Evolutionary conservation across 2,113 vertebrate species (phyloP), one percentile per base, ranked within the genome.

Genomic region (Pampusana beccarii): DNA sequence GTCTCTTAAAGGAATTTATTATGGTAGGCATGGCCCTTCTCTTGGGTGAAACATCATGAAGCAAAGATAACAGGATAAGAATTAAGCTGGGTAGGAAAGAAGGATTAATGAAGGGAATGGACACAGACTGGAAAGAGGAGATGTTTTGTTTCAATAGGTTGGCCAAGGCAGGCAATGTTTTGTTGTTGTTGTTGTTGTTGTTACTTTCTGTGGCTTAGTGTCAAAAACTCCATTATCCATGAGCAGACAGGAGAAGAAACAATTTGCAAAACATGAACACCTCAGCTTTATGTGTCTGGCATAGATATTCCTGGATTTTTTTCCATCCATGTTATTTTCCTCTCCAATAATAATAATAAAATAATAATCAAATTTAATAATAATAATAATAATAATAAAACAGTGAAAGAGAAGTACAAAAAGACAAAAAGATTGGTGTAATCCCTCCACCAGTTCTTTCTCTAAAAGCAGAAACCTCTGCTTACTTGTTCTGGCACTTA

Each of bases 141-240:
- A 67, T 84, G 13, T 44, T 71, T 80, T 78, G 24, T 95, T 93
- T 94, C 80, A 91, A 61, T 84, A 79, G 25, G 44, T 40, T 94
- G 93, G 80, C 77, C 53, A 92, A 93, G 48, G 80, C 86, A 96
- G 86, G 65, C 90, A 94, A 70, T 6, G 3, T 44, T 48, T 62
- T 75, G 48, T 13, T 86, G 40, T 57, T 57, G 16, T 58, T 93
- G 21, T 83, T 42, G 56, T 62, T 75, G 48, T 13, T 86, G 40
- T 57, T 57, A 15, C 54, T 88, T 97, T 58, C 48, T 75, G 73
- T 97, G 94, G 83, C 83, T 89, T 29, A 14, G 60, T 86, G 57
- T 95, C 93, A 95, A 95, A 96, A 95, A 56, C 57, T 84, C 82
- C 73, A 78, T 95, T 95, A 94, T 93, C 56, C 77, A 53, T 3